These are phyloP conservation scores for Pyralis farinalis DNA, from an alignment of 2,888 invertebrate genomes.

Conservation along the genomic window DNA sequence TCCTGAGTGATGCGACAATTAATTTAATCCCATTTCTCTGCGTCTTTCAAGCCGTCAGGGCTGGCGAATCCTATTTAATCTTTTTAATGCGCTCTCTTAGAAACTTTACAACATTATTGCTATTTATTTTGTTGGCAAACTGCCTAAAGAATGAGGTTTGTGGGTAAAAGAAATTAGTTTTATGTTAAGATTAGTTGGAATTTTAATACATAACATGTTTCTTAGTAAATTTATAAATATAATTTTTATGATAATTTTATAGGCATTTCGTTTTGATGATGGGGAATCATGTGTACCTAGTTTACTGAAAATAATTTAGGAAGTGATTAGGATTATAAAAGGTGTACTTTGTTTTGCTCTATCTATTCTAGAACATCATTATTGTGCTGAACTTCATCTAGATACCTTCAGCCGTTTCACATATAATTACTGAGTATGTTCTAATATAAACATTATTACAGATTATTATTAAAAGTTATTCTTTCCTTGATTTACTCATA, in stretches of 20 bases:
- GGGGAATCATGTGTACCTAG: too few species aligned
- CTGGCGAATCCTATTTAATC: conserved; percentile 28
- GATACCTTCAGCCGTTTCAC: too few species aligned
- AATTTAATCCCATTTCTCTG: conserved; percentile 81
- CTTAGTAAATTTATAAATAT: not conserved
- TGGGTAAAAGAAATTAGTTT: not conserved
- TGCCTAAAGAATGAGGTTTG: not conserved
- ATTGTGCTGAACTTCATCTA: too few species aligned
- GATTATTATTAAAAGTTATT: too few species aligned
- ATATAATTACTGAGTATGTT: too few species aligned
- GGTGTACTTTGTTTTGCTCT: too few species aligned
- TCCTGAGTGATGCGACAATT: conserved; percentile 81
- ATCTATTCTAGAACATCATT: too few species aligned
- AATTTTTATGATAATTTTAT: not conserved
- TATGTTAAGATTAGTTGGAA: not conserved
- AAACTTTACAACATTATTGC: not conserved
- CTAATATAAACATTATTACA: too few species aligned
- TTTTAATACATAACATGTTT: not conserved
- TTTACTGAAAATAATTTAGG: too few species aligned
- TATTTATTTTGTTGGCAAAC: not conserved
- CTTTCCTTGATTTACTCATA: too few species aligned
- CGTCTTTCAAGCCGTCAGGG: conserved; percentile 71
- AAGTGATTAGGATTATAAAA: too few species aligned
- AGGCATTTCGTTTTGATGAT: too few species aligned
- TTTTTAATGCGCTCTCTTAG: conserved; percentile 7